phyloP scores from a whole-genome alignment of 2,113 vertebrate species.

The Pseudopipra pipra region DNA sequence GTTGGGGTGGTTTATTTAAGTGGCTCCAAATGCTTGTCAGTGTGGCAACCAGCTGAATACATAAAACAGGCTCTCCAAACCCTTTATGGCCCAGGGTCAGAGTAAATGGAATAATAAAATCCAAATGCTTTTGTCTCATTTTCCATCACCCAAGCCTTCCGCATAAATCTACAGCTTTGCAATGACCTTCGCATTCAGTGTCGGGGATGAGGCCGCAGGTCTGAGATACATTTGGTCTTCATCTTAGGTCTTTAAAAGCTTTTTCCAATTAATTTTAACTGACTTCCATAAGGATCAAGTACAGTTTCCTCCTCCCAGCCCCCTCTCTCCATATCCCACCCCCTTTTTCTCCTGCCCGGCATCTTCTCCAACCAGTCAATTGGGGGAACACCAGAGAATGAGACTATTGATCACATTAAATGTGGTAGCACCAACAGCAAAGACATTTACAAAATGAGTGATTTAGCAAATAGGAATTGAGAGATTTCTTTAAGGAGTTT shows the following conservation, averaged over 20 bases:
- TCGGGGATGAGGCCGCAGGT: conserved; percentile 76
- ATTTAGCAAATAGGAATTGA: conserved; percentile 32
- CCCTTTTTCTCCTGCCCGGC: conserved; percentile 9
- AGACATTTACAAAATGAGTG: conserved; percentile 20
- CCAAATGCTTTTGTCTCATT: conserved; percentile 99
- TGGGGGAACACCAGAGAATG: conserved; percentile 57
- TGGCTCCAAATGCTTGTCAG: conserved; percentile 97
- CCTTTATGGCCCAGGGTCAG: conserved; percentile 96
- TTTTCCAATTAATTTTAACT: conserved; percentile 87
- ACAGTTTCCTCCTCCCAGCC: conserved; percentile 69
- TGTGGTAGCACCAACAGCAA: background rate
- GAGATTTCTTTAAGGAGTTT: conserved; percentile 9
- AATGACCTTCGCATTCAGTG: conserved; percentile 85
- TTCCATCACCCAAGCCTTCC: conserved; percentile 84
- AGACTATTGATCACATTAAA: conserved; percentile 48
- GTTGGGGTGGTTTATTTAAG: conserved; percentile 97
- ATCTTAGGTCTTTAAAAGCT: conserved; percentile 83
- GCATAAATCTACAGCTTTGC: conserved; percentile 93
- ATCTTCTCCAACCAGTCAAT: conserved; percentile 66
- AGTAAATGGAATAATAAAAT: conserved; percentile 99
- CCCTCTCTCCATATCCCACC: conserved; percentile 7
- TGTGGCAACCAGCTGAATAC: conserved; percentile 99
- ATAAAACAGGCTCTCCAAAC: conserved; percentile 99
- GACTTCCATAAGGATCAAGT: conserved; percentile 82
- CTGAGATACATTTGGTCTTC: conserved; percentile 80